These are phyloP conservation scores for Saxicola maurus DNA, from an alignment of 2,797 vertebrate genomes.

Conservation along the genomic window DNA sequence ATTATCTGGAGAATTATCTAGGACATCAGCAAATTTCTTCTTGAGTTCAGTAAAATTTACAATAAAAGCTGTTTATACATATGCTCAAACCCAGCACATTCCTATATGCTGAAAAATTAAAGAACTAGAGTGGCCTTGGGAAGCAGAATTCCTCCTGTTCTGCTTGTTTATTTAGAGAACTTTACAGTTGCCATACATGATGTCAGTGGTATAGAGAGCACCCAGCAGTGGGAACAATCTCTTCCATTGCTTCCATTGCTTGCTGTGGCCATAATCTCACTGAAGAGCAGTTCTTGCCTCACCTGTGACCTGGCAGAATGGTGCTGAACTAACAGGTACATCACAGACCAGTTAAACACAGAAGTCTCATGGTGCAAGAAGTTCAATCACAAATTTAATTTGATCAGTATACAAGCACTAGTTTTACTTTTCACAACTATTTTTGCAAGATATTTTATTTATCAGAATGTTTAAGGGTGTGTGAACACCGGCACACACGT, in stretches of 20 bases:
- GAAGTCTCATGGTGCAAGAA: background rate
- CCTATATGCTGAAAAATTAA: background rate
- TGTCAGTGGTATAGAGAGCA: background rate
- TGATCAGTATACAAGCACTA: background rate
- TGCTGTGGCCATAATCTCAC: background rate
- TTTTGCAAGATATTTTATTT: background rate
- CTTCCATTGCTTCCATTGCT: background rate
- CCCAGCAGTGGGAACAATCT: background rate
- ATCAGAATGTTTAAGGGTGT: background rate
- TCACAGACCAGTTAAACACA: background rate
- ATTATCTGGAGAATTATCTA: background rate
- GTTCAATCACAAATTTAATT: background rate
- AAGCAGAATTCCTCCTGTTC: background rate
- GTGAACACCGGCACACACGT: fast-evolving
- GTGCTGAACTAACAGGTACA: background rate
- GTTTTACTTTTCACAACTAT: background rate
- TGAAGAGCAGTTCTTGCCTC: background rate
- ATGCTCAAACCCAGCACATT: background rate
- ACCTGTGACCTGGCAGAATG: background rate
- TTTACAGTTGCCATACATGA: background rate
- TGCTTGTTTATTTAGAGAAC: background rate
- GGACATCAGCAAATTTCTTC: background rate
- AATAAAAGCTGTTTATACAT: background rate
- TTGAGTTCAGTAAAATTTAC: background rate
- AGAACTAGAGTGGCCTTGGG: background rate